phyloP scores from a whole-genome alignment of 30 jellyfish, hydroid and myxozoan genomes.

The Phacellophora camtschatica region DNA sequence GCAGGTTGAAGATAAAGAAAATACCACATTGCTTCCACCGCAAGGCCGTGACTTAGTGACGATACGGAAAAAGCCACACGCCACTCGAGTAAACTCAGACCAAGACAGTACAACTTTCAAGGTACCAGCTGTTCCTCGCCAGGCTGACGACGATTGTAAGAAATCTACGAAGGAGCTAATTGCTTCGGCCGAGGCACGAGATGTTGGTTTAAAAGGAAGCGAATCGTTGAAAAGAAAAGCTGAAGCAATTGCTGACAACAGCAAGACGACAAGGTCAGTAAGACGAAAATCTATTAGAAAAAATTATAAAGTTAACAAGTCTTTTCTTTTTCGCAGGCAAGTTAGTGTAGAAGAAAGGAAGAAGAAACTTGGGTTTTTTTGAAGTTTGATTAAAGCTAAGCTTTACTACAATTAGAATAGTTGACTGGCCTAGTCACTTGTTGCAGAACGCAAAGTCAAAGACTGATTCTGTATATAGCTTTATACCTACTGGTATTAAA shows the following conservation, averaged over 20 bases:
- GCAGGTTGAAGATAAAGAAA: constrained; percentile 18
- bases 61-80: background rate
- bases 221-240: constrained; percentile 68
- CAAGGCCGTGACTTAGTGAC: background rate
- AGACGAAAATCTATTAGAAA: constrained; percentile 46
- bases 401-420: background rate
- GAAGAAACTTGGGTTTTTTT: constrained; percentile 33
- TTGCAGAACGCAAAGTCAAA: too few relatives aligned
- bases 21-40: background rate
- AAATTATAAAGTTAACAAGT: constrained; percentile 27
- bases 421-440: too few relatives aligned
- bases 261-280: constrained; percentile 64
- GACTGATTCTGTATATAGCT: too few relatives aligned
- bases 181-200: constrained; percentile 85
- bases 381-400: background rate
- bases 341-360: constrained; percentile 36
- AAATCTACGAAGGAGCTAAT: constrained; percentile 50
- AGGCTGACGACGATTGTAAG: constrained; percentile 6
- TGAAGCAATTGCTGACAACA: constrained; percentile 19
- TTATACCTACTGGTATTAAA: too few relatives aligned
- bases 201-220: background rate
- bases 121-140: constrained; percentile 12
- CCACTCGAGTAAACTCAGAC: background rate
- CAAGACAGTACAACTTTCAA: background rate
- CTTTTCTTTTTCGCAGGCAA: constrained; percentile 67